phyloP scores from a whole-genome alignment of 2,113 vertebrate genomes.

The Mixornis gularis region DNA sequence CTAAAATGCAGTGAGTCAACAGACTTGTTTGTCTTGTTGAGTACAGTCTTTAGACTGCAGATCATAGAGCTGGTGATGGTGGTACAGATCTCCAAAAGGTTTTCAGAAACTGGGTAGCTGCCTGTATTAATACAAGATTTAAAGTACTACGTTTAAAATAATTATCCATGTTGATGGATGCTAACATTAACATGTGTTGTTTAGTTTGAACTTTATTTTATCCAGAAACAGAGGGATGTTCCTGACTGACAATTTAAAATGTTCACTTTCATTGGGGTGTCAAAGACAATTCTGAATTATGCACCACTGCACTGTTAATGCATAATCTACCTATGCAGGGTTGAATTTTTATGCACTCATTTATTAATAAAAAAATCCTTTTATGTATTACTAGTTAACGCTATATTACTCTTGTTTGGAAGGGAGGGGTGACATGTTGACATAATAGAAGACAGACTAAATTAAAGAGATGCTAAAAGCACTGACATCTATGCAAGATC shows the following conservation, averaged over 20 bases:
- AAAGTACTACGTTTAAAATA: neutral
- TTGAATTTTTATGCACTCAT: neutral
- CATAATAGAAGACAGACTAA: neutral
- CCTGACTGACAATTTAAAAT: neutral
- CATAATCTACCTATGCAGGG: neutral
- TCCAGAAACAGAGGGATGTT: neutral
- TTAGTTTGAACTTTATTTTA: neutral
- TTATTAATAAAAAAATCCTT: neutral
- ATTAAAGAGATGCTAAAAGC: neutral
- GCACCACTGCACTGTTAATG: neutral
- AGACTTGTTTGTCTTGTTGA: neutral
- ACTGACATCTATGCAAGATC: neutral
- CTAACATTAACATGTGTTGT: neutral
- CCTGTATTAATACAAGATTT: neutral
- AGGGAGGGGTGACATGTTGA: neutral
- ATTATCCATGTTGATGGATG: neutral
- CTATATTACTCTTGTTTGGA: neutral
- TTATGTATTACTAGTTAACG: neutral
- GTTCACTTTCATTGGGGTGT: neutral
- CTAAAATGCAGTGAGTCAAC: neutral
- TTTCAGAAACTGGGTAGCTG: neutral
- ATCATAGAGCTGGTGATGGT: neutral
- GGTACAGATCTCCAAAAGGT: neutral
- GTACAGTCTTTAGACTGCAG: neutral
- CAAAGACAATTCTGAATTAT: conserved; percentile 12